phyloP scores from a whole-genome alignment of 2,113 vertebrate species.

The Galeopterus variegatus region DNA sequence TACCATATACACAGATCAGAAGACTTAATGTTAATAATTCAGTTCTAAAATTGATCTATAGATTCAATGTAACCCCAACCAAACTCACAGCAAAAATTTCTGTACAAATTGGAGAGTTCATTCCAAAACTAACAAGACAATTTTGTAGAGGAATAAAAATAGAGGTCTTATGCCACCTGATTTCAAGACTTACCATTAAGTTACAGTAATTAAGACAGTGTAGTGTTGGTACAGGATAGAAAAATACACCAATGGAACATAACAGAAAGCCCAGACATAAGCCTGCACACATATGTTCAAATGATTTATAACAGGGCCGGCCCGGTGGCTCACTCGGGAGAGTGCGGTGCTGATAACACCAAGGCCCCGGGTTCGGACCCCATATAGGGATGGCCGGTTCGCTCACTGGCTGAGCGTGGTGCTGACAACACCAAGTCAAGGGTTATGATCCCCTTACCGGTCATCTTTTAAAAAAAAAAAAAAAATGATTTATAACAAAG shows the following conservation, averaged over 20 bases:
- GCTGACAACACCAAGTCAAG: too few relatives aligned
- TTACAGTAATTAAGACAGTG: neutral
- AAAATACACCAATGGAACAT: neutral
- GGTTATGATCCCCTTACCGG: too few relatives aligned
- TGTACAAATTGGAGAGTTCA: neutral
- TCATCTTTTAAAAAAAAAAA: too few relatives aligned
- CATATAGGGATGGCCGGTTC: too few relatives aligned
- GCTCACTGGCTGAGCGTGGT: too few relatives aligned
- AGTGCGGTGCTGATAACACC: too few relatives aligned
- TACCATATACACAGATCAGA: neutral
- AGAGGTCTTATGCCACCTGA: neutral
- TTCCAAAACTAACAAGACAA: conserved; percentile 7
- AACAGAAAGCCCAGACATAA: conserved; percentile 14
- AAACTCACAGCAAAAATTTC: neutral
- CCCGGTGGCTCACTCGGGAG: too few relatives aligned
- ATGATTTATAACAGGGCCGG: neutral
- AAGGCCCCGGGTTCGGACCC: too few relatives aligned
- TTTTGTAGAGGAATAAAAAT: neutral
- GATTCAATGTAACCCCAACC: neutral
- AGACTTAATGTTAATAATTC: neutral
- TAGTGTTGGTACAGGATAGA: neutral
- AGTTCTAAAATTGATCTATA: too few relatives aligned
- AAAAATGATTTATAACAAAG: neutral
- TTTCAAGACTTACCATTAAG: neutral
- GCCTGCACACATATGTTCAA: neutral